These are phyloP conservation scores for Trachurus trachurus DNA, from an alignment of 2,797 vertebrate species.

Conservation along the genomic window DNA sequence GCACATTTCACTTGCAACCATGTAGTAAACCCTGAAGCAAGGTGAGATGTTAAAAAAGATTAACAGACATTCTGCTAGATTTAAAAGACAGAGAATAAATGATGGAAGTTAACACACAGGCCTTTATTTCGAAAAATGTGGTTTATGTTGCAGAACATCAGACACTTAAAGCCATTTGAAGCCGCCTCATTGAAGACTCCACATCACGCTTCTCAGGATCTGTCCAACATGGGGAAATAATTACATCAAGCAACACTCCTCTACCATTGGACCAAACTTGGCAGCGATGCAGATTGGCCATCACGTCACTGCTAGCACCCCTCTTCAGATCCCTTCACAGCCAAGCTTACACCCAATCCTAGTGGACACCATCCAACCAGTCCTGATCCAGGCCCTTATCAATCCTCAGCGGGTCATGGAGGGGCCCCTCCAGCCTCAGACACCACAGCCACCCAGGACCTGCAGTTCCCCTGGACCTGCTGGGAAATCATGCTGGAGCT, in stretches of 20 bases:
- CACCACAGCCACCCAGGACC: conserved; percentile 46
- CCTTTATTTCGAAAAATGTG: background rate
- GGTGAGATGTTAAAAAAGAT: background rate
- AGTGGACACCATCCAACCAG: conserved; percentile 22
- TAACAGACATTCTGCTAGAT: no score
- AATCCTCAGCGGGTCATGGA: conserved; percentile 55
- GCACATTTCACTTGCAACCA: background rate
- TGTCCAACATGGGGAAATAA: conserved; percentile 26
- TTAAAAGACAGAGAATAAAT: background rate
- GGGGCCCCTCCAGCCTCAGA: conserved; percentile 30
- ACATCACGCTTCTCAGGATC: background rate
- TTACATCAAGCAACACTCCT: background rate
- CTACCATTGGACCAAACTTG: conserved; percentile 7
- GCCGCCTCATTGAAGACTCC: background rate
- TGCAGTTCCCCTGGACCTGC: conserved; percentile 57
- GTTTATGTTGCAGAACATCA: conserved; percentile 28
- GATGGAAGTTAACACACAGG: background rate
- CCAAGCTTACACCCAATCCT: conserved; percentile 24
- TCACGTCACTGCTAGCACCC: conserved; percentile 49
- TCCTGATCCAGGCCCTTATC: conserved; percentile 33
- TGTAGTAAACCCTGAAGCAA: background rate
- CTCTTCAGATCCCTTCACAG: conserved; percentile 61
- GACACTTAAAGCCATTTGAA: background rate
- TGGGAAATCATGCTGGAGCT: conserved; percentile 66
- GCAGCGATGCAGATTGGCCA: conserved; percentile 59